Conservation (phyloP, 2,888 invertebrate species). For the Desoria tigrina region DNA sequence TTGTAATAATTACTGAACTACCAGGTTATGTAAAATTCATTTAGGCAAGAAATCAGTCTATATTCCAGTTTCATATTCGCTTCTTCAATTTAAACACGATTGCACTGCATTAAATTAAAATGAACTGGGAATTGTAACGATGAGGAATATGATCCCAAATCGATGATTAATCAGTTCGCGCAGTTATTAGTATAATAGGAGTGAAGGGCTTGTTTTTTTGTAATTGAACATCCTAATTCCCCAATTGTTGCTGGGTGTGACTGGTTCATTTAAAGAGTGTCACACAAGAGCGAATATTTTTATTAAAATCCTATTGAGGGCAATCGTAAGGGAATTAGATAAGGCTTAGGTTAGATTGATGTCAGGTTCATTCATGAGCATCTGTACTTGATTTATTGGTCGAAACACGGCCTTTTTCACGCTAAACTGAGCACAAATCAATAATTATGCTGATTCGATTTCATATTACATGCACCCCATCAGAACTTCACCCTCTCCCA, state of each 20-base stretch:
- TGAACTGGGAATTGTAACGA: no score
- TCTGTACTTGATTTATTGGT: conserved; percentile 18
- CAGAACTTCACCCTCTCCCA: background rate
- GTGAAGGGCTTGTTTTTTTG: background rate
- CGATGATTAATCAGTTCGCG: no score
- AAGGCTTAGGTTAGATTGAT: conserved; percentile 1
- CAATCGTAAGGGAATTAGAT: conserved; percentile 11
- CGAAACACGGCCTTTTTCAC: conserved; percentile 1
- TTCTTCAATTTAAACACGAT: no score
- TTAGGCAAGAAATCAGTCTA: no score
- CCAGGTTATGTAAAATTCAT: no score
- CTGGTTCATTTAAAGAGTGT: conserved; percentile 6
- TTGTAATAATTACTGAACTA: no score
- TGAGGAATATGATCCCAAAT: no score
- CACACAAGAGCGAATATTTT: conserved; percentile 6
- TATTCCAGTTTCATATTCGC: no score
- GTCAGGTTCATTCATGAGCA: conserved; percentile 21
- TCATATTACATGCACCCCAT: conserved; percentile 1
- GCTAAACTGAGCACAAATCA: conserved; percentile 15
- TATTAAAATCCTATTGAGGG: background rate
- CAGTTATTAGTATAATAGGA: no score
- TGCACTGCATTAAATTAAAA: no score
- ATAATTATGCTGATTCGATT: conserved; percentile 15
- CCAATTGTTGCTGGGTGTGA: conserved; percentile 1
- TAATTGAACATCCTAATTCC: background rate